phyloP scores from a whole-genome alignment of 2,113 vertebrate species.

The Formicarius rufipectus region DNA sequence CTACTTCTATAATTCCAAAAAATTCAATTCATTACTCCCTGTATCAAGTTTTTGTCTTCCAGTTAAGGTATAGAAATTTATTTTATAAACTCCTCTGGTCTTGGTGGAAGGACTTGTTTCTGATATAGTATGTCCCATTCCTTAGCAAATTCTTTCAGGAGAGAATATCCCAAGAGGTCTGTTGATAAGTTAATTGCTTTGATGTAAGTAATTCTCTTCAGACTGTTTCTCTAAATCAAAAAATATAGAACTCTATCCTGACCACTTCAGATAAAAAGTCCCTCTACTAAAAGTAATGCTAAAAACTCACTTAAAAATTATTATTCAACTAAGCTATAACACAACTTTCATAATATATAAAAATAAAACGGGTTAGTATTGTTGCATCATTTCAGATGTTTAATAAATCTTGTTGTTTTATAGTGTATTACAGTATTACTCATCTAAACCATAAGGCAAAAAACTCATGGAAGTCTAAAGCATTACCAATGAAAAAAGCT shows the following conservation, averaged over 20 bases:
- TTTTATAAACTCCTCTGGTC: background rate
- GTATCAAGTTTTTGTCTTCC: background rate
- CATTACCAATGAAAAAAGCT: background rate
- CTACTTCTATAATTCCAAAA: too few species aligned
- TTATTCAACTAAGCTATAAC: background rate
- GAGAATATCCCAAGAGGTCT: background rate
- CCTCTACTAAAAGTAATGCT: background rate
- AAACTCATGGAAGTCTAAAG: background rate
- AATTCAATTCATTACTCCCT: background rate
- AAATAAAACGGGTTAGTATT: rapidly evolving
- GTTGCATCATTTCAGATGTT: background rate
- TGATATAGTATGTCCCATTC: background rate
- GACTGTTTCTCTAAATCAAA: background rate
- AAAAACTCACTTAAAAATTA: background rate
- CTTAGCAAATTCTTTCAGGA: background rate
- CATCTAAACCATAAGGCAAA: background rate
- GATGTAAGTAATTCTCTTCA: background rate
- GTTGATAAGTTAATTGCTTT: background rate
- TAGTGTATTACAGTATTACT: background rate
- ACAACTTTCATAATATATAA: background rate
- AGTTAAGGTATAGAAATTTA: background rate
- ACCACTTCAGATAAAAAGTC: background rate
- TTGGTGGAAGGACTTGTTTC: background rate
- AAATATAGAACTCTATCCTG: background rate
- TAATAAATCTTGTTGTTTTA: background rate